Evolutionary conservation across 2,113 vertebrate species (phyloP), one percentile per base, ranked within the genome.

Genomic region (Glaucomys volans): DNA sequence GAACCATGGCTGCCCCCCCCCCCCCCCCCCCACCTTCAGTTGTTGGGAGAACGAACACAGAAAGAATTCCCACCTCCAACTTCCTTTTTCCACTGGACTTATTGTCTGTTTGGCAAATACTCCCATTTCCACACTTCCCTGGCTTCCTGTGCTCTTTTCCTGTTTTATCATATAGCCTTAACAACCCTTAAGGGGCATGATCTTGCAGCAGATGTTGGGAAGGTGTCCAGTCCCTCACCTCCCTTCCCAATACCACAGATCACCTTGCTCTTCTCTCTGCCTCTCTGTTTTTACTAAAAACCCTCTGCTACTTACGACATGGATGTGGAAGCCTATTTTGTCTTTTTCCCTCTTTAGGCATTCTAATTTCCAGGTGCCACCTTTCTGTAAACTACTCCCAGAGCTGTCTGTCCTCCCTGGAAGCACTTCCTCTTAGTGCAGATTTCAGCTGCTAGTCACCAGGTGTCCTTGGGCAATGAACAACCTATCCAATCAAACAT

Each of bases 91-190:
- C 94, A 10, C 1, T 11, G 42, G 17, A 75, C 93, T 97, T 80
- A 89, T 71, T 93, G 95, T 95, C 93, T 88, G n/a, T 69, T 74
- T 40, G 40, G 50, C 64, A 74, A 79, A 91, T 59, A 52, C 40
- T 71, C 89, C 24, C 84, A 62, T 93, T 86, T 85, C 89, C 97
- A 96, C 32, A 44, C 81, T 95, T 92, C 87, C 52, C 77, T 42
- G 75, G 81, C 92, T 97, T 97, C 97, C 94, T 90, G 92, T 79
- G 20, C 62, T 75, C 22, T 32, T 95, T 97, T 97, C 96, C 95
- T 95, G 94, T 94, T 76, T 87, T 42, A 91, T 80, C 74, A 76
- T 5, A 42, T 5, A 42, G 44, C 79, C 74, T 94, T 66, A 24
- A 47, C 67, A 37, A 20, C n/a, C 30, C 1, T 3, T 0, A 8